Conservation (phyloP, 1,140 invertebrate species). For the Acromyrmex heyeri region DNA sequence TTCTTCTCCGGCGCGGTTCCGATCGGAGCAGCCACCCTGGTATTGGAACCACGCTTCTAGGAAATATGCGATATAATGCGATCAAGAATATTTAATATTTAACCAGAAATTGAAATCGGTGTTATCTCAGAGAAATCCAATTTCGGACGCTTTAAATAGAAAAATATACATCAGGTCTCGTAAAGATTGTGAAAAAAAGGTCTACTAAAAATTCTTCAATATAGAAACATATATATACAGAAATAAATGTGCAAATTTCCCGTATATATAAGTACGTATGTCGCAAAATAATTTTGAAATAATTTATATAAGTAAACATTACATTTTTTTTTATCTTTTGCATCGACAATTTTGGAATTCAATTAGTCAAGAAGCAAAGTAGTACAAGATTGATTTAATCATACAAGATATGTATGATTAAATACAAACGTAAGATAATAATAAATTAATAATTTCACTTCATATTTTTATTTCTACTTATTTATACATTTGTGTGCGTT, state of each 20-base stretch:
- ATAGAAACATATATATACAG: neutral
- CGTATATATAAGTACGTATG: neutral
- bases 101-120: constrained; percentile 18
- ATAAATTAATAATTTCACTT: neutral
- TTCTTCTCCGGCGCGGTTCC: constrained; percentile 14
- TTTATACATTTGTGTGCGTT: neutral
- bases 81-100: constrained; percentile 46
- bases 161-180: neutral
- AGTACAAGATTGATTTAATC: neutral
- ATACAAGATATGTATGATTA: neutral
- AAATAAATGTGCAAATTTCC: constrained; percentile 11
- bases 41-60: neutral
- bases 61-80: constrained; percentile 21
- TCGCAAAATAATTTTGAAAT: neutral
- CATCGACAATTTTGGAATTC: neutral
- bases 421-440: neutral
- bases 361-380: neutral
- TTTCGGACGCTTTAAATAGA: neutral
- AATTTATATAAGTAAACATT: neutral
- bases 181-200: neutral
- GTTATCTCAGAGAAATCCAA: constrained; percentile 27
- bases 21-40: constrained; percentile 12
- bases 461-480: neutral
- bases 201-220: neutral
- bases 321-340: neutral